Percentiles rank a stretch among this genome's conserved stretches.
Conservation (phyloP, 2,113 vertebrate genomes). For the Geococcyx californianus region DNA sequence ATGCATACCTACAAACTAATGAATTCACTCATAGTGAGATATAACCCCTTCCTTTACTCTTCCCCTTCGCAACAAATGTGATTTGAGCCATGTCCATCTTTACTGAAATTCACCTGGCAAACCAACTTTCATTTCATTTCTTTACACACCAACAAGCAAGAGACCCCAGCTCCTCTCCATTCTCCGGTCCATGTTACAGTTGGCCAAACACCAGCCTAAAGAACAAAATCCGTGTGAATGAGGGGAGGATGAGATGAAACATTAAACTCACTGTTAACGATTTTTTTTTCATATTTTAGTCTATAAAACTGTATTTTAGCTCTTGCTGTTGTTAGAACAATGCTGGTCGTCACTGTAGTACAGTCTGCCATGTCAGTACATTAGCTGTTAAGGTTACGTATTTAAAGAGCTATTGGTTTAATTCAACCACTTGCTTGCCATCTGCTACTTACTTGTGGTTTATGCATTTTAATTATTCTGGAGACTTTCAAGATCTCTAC, state of each 20-base stretch:
- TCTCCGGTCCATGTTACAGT: background rate
- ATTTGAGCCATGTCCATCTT: background rate
- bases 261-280: background rate
- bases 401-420: conserved; percentile 68
- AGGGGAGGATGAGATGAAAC: background rate
- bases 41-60: background rate
- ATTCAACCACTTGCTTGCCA: conserved; percentile 68
- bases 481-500: conserved; percentile 53
- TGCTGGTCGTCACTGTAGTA: background rate
- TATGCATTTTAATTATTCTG: conserved; percentile 71
- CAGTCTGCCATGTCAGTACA: conserved; percentile 42
- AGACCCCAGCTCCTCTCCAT: rapidly evolving
- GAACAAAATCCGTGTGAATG: background rate
- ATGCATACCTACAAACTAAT: background rate
- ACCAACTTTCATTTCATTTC: background rate
- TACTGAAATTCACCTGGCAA: background rate
- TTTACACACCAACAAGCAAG: background rate
- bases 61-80: background rate
- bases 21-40: rapidly evolving
- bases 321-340: background rate
- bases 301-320: background rate
- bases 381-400: conserved; percentile 56
- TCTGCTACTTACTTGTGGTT: conserved; percentile 65
- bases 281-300: background rate
- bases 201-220: background rate